A percentile compares a stretch with the other conserved stretches of the same genome.
Evolutionary conservation across 2,888 invertebrate species (phyloP).

Genomic region (Drosophila flavopinicola): DNA sequence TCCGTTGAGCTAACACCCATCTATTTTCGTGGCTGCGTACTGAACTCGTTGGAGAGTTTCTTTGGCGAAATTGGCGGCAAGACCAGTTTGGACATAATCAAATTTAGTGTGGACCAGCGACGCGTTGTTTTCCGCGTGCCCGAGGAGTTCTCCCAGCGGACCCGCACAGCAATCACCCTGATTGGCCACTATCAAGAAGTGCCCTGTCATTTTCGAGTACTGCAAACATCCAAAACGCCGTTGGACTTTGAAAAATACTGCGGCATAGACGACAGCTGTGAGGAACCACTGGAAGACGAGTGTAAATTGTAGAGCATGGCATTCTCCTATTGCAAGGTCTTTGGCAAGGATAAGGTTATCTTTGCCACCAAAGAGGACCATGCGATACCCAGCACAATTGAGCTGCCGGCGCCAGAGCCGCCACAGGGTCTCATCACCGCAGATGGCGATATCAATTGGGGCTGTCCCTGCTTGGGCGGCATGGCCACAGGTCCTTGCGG

Average conservation of each 20-base stretch:
- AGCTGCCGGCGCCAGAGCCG: slow-evolving; percentile 89
- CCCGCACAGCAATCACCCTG: slow-evolving; percentile 86
- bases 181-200: slow-evolving; percentile 85
- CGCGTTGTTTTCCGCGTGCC: slow-evolving; percentile 86
- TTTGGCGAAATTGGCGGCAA: slow-evolving; percentile 87
- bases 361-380: slow-evolving; percentile 93
- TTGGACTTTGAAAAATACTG: slow-evolving; percentile 50
- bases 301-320: slow-evolving; percentile 59
- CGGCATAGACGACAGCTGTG: slow-evolving; percentile 17
- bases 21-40: slow-evolving; percentile 87
- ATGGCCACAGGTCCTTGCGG: slow-evolving; percentile 99
- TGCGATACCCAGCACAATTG: slow-evolving; percentile 88
- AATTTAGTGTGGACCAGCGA: slow-evolving; percentile 84
- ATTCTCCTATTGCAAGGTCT: slow-evolving; percentile 83
- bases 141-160: slow-evolving; percentile 85
- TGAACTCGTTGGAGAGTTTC: slow-evolving; percentile 85
- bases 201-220: slow-evolving; percentile 86
- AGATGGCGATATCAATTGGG: slow-evolving; percentile 97
- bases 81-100: slow-evolving; percentile 86
- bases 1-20: slow-evolving; percentile 84
- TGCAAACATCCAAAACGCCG: slow-evolving; percentile 84
- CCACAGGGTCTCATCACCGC: slow-evolving; percentile 92
- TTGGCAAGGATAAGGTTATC: slow-evolving; percentile 92
- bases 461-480: slow-evolving; percentile 98
- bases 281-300: slow-evolving; percentile 1